Conservation (phyloP, 2,113 vertebrate genomes). For the Morone chrysops region DNA sequence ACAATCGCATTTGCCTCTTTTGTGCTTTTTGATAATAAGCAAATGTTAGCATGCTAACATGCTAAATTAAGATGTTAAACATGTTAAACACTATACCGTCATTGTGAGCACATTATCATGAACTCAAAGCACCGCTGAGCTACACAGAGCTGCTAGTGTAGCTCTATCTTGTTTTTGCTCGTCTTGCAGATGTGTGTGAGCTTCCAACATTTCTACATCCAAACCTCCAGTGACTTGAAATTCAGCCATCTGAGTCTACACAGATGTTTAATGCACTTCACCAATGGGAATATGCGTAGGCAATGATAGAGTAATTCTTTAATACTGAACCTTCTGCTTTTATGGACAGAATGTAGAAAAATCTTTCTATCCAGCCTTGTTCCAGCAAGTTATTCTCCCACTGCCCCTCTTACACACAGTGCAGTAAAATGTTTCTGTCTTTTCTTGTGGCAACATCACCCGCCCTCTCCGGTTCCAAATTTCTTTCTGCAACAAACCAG, state of each 20-base stretch:
- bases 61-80: not conserved
- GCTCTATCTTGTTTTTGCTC: constrained; percentile 16
- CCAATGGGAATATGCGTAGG: constrained; percentile 32
- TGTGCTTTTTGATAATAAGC: not conserved
- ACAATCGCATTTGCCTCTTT: not conserved
- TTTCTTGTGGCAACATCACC: constrained; percentile 56
- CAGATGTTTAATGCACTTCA: constrained; percentile 52
- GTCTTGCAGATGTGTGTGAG: constrained; percentile 30
- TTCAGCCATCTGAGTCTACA: constrained; percentile 40
- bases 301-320: constrained; percentile 15
- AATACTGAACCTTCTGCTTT: constrained; percentile 31
- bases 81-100: not conserved
- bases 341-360: constrained; percentile 18
- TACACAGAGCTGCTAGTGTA: not conserved
- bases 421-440: constrained; percentile 40
- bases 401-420: not conserved
- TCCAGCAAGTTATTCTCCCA: constrained; percentile 19
- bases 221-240: constrained; percentile 43
- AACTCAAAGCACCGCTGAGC: not conserved
- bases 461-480: constrained; percentile 41
- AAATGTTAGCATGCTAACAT: not conserved
- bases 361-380: constrained; percentile 11
- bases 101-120: not conserved
- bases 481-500: constrained; percentile 61
- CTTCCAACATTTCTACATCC: constrained; percentile 18